Evolutionary conservation across 2,888 invertebrate species (phyloP), one percentile per base, ranked within the genome.

Genomic region (Vesta saturnalis): DNA sequence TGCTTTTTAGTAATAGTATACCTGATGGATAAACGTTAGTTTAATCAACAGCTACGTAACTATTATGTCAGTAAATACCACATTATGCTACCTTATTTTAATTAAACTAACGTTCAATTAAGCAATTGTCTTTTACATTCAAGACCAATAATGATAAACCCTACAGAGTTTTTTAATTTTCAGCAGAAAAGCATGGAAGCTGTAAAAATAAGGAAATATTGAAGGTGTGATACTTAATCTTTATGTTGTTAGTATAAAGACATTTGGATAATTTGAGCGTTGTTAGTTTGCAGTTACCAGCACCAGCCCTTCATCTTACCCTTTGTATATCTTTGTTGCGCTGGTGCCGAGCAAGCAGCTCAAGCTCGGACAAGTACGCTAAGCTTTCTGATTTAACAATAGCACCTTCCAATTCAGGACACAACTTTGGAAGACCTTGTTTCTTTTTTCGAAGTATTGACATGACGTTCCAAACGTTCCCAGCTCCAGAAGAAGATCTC

Each of bases 331-430:
- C 83, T 79, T 85, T 85, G 78, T 84, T 85, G 73, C 85, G 79
- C 77, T 85, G 83, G 75, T 86, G 85, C 73, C 86, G 83, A 74
- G 85, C 86, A 69, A 86, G 78, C 78, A 86, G 81, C 76, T 87
- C 87, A 73, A 83, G 79, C 70, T 86, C 85, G 54, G 85, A 81
- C 60, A 87, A 79, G 74, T 86, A 85, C 35, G 86, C 86, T 76
- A 87, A 81, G 77, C 86, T 85, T 77, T 86, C 86, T 12, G 85
- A 85, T 76, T 85, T 85, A 75, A 85, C 80, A 71, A 86, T 85
- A 67, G 85, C 85, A 67, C 83, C 84, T 77, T 86, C 85, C 72
- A 85, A 76, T 76, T 86, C 86, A 14, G 85, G 85, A 73, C 84
- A 82, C 64, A 86, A 75, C 73, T 81, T 83, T 46, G 85, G 82